A percentile compares a stretch with the other conserved stretches of the same genome.
Conservation (phyloP, 1,140 invertebrate genomes). For the Contarinia nasturtii region DNA sequence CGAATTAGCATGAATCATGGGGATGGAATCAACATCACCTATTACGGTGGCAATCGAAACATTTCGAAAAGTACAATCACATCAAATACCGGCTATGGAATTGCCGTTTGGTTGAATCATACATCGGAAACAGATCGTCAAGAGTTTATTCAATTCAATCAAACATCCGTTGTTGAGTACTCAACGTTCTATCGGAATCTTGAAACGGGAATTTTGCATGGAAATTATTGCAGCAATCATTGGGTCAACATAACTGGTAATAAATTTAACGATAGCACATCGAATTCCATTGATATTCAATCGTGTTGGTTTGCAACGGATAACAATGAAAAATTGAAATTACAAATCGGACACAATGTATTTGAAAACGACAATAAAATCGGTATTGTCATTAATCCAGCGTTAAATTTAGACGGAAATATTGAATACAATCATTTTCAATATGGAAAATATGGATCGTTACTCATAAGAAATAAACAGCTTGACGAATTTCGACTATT, state of each 20-base stretch:
- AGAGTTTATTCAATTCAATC: slow-evolving; percentile 56
- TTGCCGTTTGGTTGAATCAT: slow-evolving; percentile 76
- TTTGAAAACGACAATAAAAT: slow-evolving; percentile 60
- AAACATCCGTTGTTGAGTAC: slow-evolving; percentile 73
- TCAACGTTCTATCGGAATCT: slow-evolving; percentile 67
- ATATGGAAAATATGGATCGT: slow-evolving; percentile 58
- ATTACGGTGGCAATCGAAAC: slow-evolving; percentile 75
- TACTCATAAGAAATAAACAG: slow-evolving; percentile 70
- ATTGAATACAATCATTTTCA: slow-evolving; percentile 81
- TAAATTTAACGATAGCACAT: slow-evolving; percentile 53
- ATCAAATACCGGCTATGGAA: slow-evolving; percentile 68
- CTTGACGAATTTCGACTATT: slow-evolving; percentile 52
- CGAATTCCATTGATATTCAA: slow-evolving; percentile 54
- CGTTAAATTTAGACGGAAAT: slow-evolving; percentile 56
- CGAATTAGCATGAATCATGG: slow-evolving; percentile 80
- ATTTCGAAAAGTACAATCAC: slow-evolving; percentile 60
- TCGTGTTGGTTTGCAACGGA: slow-evolving; percentile 49
- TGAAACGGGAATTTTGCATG: slow-evolving; percentile 64
- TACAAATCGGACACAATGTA: slow-evolving; percentile 72
- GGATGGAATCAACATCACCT: slow-evolving; percentile 79
- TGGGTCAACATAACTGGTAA: slow-evolving; percentile 76
- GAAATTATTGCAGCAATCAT: slow-evolving; percentile 53
- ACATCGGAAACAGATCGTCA: slow-evolving; percentile 43
- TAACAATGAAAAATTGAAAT: slow-evolving; percentile 31
- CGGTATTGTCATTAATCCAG: slow-evolving; percentile 61